Evolutionary conservation across 1,140 invertebrate species (phyloP).

Genomic region (Cylas formicarius): DNA sequence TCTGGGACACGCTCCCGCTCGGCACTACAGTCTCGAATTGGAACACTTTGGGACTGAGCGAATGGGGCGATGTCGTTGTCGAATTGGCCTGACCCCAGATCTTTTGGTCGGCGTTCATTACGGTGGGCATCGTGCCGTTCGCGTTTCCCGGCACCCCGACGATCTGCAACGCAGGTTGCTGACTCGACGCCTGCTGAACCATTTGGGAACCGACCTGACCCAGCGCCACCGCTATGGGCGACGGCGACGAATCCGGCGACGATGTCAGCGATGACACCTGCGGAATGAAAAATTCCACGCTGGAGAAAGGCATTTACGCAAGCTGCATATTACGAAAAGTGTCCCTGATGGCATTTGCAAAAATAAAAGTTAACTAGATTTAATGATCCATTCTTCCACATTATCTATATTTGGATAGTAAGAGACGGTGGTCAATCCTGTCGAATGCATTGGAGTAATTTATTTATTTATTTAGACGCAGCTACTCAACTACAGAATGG

Average conservation of each 20-base stretch:
- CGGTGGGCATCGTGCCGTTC: slow-evolving; percentile 37
- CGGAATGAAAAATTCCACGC: not conserved
- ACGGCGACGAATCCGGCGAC: slow-evolving; percentile 82
- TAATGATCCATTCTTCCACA: no score
- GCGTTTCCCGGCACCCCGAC: slow-evolving; percentile 38
- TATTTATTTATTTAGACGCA: no score
- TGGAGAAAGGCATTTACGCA: not conserved
- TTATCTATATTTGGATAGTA: no score
- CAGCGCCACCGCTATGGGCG: slow-evolving; percentile 67
- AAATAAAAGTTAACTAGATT: no score
- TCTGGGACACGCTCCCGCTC: slow-evolving; percentile 43
- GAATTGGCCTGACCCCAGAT: slow-evolving; percentile 58
- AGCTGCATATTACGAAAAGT: not conserved
- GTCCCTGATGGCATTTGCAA: not conserved
- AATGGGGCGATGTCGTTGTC: slow-evolving; percentile 63
- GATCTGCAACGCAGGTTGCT: slow-evolving; percentile 48
- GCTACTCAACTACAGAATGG: no score
- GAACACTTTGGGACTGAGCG: slow-evolving; percentile 52
- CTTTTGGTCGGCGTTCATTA: slow-evolving; percentile 44
- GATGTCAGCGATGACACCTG: slow-evolving; percentile 82
- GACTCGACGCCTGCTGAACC: slow-evolving; percentile 46
- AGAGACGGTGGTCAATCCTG: no score
- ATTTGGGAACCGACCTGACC: slow-evolving; percentile 52
- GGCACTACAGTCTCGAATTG: slow-evolving; percentile 35
- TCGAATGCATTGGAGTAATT: no score